These are phyloP conservation scores for Sternotherus odoratus DNA, from an alignment of 2,797 vertebrate genomes.

Conservation along the genomic window DNA sequence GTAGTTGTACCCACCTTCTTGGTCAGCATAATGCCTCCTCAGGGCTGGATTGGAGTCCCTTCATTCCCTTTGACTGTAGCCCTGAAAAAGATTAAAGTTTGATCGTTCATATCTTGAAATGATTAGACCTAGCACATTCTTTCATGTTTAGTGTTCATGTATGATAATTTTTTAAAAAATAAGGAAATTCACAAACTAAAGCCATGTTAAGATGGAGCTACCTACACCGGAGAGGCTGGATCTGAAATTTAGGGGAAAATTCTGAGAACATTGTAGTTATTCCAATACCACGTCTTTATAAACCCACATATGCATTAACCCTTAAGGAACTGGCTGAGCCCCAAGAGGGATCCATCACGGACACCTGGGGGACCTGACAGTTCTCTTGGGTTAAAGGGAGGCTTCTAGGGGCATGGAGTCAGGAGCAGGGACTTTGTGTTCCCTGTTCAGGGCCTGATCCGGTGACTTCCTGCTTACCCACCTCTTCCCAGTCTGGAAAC, in stretches of 20 bases:
- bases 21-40: not conserved
- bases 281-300: not conserved
- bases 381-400: not conserved
- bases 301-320: not conserved
- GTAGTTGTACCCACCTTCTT: not conserved
- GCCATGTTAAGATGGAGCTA: not conserved
- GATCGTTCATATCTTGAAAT: not conserved
- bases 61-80: not conserved
- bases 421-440: not conserved
- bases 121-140: not conserved
- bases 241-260: slow-evolving; percentile 12
- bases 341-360: not conserved
- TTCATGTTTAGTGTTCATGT: not conserved
- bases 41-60: not conserved
- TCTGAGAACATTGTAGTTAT: not conserved
- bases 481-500: not conserved
- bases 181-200: not conserved
- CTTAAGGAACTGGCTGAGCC: no score
- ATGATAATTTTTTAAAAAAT: not conserved
- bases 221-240: not conserved
- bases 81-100: not conserved
- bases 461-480: not conserved
- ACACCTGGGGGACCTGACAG: not conserved
- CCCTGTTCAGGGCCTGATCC: no score
- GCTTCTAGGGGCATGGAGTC: not conserved